Evolutionary conservation across 1,140 invertebrate species (phyloP).

Genomic region (Cydia pomonella): DNA sequence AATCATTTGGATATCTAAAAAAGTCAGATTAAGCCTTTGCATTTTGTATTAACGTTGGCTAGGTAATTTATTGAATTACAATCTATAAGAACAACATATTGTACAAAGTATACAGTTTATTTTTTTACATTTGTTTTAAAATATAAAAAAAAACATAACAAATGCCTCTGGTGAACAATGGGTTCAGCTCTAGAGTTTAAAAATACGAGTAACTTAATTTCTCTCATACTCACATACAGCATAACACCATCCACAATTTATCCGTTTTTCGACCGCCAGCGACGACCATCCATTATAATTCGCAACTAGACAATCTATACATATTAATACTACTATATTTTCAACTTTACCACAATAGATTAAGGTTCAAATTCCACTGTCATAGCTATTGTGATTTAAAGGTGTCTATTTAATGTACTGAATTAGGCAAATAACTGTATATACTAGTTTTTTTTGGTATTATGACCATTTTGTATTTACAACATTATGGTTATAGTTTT

Average conservation of each 20-base stretch:
- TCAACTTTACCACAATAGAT: background rate
- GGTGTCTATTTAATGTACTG: constrained; percentile 8
- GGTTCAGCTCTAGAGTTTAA: too few species aligned
- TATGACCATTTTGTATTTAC: constrained; percentile 4
- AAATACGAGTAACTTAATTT: too few species aligned
- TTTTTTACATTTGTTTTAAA: too few species aligned
- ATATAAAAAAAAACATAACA: too few species aligned
- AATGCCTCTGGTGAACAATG: too few species aligned
- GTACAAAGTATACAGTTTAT: too few species aligned
- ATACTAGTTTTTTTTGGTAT: background rate
- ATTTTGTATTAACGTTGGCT: too few species aligned
- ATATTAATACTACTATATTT: background rate
- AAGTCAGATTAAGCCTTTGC: too few species aligned
- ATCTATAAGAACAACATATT: too few species aligned
- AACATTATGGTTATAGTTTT: background rate
- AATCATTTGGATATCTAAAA: too few species aligned
- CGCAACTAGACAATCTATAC: background rate
- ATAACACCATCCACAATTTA: constrained; percentile 22
- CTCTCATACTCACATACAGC: background rate
- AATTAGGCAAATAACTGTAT: constrained; percentile 11
- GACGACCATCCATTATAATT: constrained; percentile 22
- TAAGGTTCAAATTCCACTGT: background rate
- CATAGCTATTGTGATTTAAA: background rate
- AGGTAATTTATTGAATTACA: too few species aligned
- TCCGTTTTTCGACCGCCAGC: constrained; percentile 27